Percentiles rank a stretch among this genome's conserved stretches.
Conservation (phyloP, 2,797 vertebrate species). For the Dendrocincla tyrannina region DNA sequence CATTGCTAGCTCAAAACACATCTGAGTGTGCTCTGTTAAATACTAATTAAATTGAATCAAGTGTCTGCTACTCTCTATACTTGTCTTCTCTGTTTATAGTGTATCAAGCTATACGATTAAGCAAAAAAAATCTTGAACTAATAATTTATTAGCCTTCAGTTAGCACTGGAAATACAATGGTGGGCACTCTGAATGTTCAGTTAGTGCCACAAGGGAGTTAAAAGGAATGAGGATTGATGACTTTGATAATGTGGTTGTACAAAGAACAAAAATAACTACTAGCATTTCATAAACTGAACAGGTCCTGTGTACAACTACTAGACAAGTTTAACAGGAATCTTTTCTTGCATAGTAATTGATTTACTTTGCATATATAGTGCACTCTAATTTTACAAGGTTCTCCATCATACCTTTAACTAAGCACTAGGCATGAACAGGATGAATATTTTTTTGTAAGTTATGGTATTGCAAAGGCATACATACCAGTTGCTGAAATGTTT, state of each 20-base stretch:
- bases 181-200: neutral
- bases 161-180: neutral
- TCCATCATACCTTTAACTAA: neutral
- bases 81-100: neutral
- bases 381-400: neutral
- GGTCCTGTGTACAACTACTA: neutral
- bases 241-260: neutral
- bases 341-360: neutral
- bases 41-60: neutral
- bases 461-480: neutral
- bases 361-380: neutral
- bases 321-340: neutral
- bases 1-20: neutral
- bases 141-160: neutral
- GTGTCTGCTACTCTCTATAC: neutral
- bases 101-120: neutral
- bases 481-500: neutral
- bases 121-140: neutral
- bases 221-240: neutral
- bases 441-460: neutral
- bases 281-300: neutral
- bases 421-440: neutral
- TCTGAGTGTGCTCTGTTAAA: neutral
- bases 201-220: neutral
- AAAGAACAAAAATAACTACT: neutral